These are phyloP conservation scores for Tauraco erythrolophus DNA, from an alignment of 2,113 vertebrate species.

Conservation along the genomic window DNA sequence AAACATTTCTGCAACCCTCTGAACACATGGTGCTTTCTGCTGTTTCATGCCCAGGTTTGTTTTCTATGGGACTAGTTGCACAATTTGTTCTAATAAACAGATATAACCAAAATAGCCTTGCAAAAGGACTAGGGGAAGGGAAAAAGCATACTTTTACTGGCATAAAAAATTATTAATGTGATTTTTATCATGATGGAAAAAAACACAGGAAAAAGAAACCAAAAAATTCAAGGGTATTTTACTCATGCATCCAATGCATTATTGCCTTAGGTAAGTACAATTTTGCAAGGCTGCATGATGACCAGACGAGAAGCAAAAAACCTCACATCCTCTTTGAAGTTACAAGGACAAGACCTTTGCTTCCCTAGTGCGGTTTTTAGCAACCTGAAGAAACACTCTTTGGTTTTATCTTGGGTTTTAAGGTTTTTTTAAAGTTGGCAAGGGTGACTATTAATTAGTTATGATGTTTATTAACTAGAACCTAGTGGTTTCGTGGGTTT, in stretches of 20 bases:
- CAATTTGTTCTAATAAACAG: neutral
- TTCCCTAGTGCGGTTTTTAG: neutral
- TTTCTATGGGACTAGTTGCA: neutral
- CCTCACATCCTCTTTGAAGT: neutral
- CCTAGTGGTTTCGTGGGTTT: neutral
- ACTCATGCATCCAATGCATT: neutral
- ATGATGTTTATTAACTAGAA: neutral
- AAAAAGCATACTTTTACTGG: neutral
- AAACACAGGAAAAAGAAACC: neutral
- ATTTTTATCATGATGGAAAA: neutral
- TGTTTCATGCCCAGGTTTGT: neutral
- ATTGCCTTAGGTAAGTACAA: neutral
- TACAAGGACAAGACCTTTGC: neutral
- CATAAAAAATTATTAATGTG: neutral
- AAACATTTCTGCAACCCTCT: neutral
- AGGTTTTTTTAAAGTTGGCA: neutral
- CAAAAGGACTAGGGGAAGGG: neutral
- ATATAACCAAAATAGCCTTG: neutral
- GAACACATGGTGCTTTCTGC: neutral
- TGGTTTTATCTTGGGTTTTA: neutral
- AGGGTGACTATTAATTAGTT: neutral
- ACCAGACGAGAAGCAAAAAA: neutral
- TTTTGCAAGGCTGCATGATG: neutral
- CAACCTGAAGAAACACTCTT: neutral
- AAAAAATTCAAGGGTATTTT: neutral